A percentile compares a stretch with the other conserved stretches of the same genome.
These are phyloP conservation scores for Cyprinodon brontotheroides DNA, from an alignment of 2,113 vertebrate species.

Conservation along the genomic window DNA sequence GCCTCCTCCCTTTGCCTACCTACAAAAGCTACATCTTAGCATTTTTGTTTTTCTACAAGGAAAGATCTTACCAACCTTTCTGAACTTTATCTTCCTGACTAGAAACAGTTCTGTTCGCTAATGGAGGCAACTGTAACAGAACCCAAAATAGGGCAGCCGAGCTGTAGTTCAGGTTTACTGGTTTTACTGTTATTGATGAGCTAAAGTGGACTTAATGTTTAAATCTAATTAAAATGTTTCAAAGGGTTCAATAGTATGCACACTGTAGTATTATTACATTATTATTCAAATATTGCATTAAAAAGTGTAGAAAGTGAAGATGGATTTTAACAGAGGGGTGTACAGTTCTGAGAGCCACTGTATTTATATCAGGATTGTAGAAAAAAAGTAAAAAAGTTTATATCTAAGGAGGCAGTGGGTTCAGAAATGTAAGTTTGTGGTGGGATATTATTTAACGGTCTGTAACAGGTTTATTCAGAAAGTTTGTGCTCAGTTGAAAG, in stretches of 20 bases:
- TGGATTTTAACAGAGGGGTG: conserved; percentile 8
- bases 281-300: not conserved
- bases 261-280: not conserved
- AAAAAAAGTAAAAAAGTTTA: not conserved
- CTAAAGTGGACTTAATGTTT: not conserved
- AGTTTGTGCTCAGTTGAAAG: conserved; percentile 6
- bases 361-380: not conserved
- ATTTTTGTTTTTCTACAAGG: not conserved
- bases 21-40: not conserved
- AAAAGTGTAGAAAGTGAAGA: not conserved
- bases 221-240: not conserved
- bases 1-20: not conserved
- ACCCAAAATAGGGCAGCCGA: not conserved
- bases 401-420: conserved; percentile 5
- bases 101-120: not conserved
- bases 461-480: conserved; percentile 21
- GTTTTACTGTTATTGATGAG: not conserved
- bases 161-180: not conserved
- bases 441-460: conserved; percentile 19
- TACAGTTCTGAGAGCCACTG: conserved; percentile 13
- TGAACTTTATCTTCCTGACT: no score
- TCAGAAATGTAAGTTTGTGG: conserved; percentile 20
- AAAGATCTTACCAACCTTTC: no score
- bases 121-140: not conserved
- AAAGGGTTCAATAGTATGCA: not conserved